phyloP scores from a whole-genome alignment of 1,140 invertebrate species.

The Euura lappo region DNA sequence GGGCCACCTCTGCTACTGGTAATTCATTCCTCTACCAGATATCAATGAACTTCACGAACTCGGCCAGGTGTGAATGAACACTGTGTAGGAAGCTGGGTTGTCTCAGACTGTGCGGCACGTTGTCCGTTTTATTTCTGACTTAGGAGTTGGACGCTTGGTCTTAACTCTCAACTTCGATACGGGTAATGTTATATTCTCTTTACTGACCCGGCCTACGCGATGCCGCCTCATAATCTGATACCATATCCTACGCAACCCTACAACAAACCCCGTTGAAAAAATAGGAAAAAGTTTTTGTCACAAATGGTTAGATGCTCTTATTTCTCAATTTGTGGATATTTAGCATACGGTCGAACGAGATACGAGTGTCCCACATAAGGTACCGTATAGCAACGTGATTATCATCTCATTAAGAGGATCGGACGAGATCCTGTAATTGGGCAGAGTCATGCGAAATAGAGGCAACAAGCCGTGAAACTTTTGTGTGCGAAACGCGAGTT shows the following conservation, averaged over 20 bases:
- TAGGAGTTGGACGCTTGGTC: not conserved
- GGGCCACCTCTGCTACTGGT: too few species aligned
- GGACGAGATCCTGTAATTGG: too few species aligned
- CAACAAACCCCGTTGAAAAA: too few species aligned
- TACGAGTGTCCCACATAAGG: too few species aligned
- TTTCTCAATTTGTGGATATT: too few species aligned
- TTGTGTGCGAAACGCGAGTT: not conserved
- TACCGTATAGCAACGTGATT: too few species aligned
- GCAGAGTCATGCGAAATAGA: not conserved
- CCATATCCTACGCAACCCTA: too few species aligned
- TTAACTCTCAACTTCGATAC: conserved; percentile 1
- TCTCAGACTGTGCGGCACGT: not conserved
- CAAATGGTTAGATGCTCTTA: too few species aligned
- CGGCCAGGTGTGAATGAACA: conserved; percentile 12
- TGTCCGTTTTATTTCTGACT: not conserved
- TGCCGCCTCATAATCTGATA: not conserved
- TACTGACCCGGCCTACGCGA: not conserved
- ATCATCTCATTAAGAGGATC: too few species aligned
- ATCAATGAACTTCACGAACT: conserved; percentile 10
- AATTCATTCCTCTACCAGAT: not conserved
- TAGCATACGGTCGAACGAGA: too few species aligned
- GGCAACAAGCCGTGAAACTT: not conserved
- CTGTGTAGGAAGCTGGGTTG: conserved; percentile 6
- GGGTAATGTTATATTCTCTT: conserved; percentile 5
- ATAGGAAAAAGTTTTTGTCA: too few species aligned